phyloP scores from a whole-genome alignment of 2,797 vertebrate genomes.

The Remorina albescens region DNA sequence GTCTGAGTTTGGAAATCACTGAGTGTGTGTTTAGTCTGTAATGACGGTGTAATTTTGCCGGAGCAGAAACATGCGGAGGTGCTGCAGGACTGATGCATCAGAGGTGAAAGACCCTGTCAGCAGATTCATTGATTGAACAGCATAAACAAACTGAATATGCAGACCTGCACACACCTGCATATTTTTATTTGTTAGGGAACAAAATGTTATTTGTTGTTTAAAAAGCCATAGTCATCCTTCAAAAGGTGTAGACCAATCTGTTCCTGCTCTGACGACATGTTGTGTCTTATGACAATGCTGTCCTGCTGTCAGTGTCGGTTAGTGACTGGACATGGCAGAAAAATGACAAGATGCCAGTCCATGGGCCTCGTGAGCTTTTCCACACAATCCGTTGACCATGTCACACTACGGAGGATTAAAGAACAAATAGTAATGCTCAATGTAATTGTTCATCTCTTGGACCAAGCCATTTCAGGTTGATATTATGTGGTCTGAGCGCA shows the following conservation, averaged over 20 bases:
- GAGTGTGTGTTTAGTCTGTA: conserved; percentile 56
- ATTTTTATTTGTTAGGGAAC: too few relatives aligned
- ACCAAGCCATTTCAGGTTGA: conserved; percentile 2
- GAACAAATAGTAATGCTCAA: conserved; percentile 1
- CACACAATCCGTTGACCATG: background rate
- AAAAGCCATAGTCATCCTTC: background rate
- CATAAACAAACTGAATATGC: conserved; percentile 57
- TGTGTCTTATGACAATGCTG: too few relatives aligned
- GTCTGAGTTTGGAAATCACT: conserved; percentile 59
- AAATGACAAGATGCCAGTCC: background rate
- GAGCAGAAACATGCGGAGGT: conserved; percentile 34
- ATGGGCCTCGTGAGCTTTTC: background rate
- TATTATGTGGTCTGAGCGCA: background rate
- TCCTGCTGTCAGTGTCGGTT: too few relatives aligned
- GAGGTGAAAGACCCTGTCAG: conserved; percentile 42
- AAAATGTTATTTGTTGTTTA: too few relatives aligned
- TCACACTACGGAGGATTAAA: conserved; percentile 9
- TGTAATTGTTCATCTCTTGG: background rate
- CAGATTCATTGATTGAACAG: conserved; percentile 43
- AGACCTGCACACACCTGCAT: conserved; percentile 37
- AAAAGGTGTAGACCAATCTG: too few relatives aligned
- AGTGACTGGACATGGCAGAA: too few relatives aligned
- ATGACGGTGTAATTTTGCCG: conserved; percentile 55
- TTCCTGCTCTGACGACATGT: too few relatives aligned
- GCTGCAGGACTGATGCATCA: conserved; percentile 41